Percentiles rank a stretch among this genome's conserved stretches.
Conservation (phyloP, 2,797 vertebrate genomes). For the Tamandua tetradactyla region DNA sequence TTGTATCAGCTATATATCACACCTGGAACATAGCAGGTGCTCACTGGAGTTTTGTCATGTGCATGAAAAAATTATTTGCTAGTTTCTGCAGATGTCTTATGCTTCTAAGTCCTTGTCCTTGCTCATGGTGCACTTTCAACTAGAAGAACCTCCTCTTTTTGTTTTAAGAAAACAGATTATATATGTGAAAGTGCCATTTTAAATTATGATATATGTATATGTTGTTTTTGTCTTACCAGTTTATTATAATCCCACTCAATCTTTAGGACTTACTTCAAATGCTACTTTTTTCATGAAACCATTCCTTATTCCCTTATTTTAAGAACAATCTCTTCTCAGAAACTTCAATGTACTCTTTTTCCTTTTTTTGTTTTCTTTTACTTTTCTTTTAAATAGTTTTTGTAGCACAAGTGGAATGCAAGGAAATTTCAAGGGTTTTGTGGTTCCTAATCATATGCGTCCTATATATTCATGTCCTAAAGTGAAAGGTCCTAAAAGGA, state of each 20-base stretch:
- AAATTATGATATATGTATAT: not conserved
- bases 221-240: not conserved
- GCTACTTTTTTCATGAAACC: not conserved
- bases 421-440: not conserved
- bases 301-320: not conserved
- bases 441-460: not conserved
- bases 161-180: not conserved
- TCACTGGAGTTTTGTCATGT: not conserved
- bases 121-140: not conserved
- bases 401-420: not conserved
- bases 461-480: not conserved
- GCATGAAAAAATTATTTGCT: not conserved
- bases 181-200: not conserved
- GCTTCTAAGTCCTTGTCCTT: not conserved
- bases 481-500: slow-evolving; percentile 7
- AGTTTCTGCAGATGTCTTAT: not conserved
- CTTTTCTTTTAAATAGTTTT: not conserved
- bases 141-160: not conserved
- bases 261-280: not conserved
- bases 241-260: not conserved
- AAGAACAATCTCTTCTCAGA: not conserved
- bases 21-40: not conserved
- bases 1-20: not conserved
- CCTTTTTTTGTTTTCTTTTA: not conserved
- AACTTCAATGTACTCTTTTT: not conserved